Conservation (phyloP, 2,888 invertebrate genomes). For the Campoletis raptor region DNA sequence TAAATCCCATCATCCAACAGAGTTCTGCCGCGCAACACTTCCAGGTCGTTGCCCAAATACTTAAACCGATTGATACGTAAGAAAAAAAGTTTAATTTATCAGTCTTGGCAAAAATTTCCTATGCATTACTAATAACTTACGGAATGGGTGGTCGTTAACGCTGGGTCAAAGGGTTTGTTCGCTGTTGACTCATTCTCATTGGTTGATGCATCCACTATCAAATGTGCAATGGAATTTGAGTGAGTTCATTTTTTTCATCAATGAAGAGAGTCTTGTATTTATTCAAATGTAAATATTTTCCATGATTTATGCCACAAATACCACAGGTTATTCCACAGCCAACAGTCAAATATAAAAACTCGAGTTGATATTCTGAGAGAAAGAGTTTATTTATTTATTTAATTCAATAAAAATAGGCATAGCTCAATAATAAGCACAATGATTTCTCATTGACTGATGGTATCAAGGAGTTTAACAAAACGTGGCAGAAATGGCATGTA, state of each 20-base stretch:
- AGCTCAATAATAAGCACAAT: too few species aligned
- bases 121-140: conserved; percentile 78
- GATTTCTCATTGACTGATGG: too few species aligned
- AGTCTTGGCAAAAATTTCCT: neutral
- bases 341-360: neutral
- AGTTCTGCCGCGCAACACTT: conserved; percentile 88
- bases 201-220: neutral
- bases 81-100: conserved; percentile 12
- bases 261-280: neutral
- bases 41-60: conserved; percentile 88
- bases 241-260: neutral
- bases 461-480: too few species aligned
- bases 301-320: neutral
- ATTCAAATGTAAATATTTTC: neutral
- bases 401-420: too few species aligned
- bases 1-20: conserved; percentile 87
- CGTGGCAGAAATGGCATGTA: too few species aligned
- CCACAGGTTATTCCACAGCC: neutral
- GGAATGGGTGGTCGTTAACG: conserved; percentile 87
- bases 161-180: conserved; percentile 85
- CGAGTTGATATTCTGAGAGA: neutral
- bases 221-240: neutral
- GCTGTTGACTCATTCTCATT: conserved; percentile 13
- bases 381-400: too few species aligned
- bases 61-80: conserved; percentile 72